Evolutionary conservation across 2,113 vertebrate species (phyloP).

Genomic region (Indicator indicator): DNA sequence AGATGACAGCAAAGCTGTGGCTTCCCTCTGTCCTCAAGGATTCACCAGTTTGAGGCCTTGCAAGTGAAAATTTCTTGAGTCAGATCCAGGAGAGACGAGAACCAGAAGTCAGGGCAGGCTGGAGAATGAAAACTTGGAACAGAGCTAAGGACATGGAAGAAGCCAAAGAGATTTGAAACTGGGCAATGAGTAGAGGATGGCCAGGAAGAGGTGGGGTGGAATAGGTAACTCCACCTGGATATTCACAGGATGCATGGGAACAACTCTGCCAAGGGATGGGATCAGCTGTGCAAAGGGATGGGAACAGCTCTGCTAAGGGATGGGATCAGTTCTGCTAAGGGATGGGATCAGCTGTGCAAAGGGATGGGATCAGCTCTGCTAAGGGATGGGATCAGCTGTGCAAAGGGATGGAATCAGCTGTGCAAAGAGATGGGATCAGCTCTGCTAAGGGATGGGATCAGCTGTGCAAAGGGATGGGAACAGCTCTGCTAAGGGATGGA

Average conservation of each 20-base stretch:
- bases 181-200: background rate
- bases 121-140: background rate
- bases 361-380: no score
- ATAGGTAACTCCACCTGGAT: background rate
- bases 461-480: background rate
- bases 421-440: no score
- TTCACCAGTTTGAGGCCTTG: background rate
- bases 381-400: no score
- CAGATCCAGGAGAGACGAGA: background rate
- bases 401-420: no score
- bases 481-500: background rate
- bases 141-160: background rate
- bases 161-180: background rate
- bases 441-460: no score
- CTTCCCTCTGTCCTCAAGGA: background rate
- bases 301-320: no score
- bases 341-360: no score
- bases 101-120: background rate
- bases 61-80: background rate
- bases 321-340: no score
- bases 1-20: background rate
- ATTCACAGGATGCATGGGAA: rapidly evolving
- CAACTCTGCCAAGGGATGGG: background rate
- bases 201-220: background rate
- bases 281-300: no score